These are phyloP conservation scores for Aphelenchoides besseyi DNA, from an alignment of 1,140 invertebrate genomes.

Conservation along the genomic window DNA sequence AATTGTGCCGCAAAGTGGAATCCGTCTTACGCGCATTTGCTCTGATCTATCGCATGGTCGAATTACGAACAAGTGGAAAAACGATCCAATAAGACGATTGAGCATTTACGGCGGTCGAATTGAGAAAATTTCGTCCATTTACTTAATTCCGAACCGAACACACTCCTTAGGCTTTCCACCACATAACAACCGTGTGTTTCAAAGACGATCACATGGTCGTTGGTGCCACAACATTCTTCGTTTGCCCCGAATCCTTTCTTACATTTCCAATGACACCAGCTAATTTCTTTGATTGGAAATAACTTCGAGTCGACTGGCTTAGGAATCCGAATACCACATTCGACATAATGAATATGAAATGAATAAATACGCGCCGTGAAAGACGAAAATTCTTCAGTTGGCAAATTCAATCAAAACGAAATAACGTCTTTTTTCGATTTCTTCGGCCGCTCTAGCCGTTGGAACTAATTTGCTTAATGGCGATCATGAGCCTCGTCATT, in stretches of 20 bases:
- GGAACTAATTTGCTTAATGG: background rate
- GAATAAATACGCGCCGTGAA: background rate
- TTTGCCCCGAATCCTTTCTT: background rate
- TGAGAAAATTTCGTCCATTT: background rate
- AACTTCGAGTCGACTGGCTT: background rate
- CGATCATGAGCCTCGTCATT: background rate
- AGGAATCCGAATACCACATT: background rate
- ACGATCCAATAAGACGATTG: background rate
- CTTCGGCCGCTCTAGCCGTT: background rate
- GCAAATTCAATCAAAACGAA: background rate
- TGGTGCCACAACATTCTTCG: background rate
- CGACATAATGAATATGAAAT: background rate
- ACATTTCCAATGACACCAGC: background rate
- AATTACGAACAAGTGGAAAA: background rate
- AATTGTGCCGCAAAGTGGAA: too few species aligned
- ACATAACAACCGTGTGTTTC: background rate
- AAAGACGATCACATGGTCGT: background rate
- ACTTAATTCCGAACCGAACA: background rate
- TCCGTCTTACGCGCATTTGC: too few species aligned
- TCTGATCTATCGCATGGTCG: too few species aligned
- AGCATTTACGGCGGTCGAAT: background rate
- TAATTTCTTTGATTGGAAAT: constrained; percentile 8
- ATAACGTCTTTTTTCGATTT: background rate
- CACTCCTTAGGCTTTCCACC: background rate
- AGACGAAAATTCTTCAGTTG: background rate